Percentiles rank a stretch among this genome's conserved stretches.
These are phyloP conservation scores for Acanthosoma haemorrhoidale DNA, from an alignment of 2,888 invertebrate species.

Conservation along the genomic window DNA sequence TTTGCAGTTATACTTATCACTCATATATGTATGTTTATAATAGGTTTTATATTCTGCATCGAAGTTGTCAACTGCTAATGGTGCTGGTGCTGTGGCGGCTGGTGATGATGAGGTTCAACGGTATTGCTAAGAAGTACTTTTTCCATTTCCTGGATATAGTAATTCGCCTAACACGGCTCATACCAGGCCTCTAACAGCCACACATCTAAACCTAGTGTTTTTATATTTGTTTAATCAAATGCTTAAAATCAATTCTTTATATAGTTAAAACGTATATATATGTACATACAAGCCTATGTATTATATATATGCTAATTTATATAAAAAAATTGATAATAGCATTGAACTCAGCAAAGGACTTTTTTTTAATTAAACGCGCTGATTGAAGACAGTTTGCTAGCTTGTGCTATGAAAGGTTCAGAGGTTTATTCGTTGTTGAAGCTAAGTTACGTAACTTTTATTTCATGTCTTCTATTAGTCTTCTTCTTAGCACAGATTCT, in stretches of 20 bases:
- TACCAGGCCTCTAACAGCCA: constrained; percentile 31
- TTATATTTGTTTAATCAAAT: constrained; percentile 23
- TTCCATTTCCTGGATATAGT: constrained; percentile 51
- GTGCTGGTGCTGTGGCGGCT: constrained; percentile 49
- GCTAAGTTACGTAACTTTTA: constrained; percentile 13
- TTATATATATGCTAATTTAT: constrained; percentile 18
- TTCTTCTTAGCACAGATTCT: constrained; percentile 29
- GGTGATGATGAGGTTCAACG: constrained; percentile 59
- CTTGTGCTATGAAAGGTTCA: constrained; percentile 29
- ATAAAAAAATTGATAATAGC: constrained; percentile 21
- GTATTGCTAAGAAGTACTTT: constrained; percentile 51
- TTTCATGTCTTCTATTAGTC: constrained; percentile 25
- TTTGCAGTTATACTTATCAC: too few relatives aligned
- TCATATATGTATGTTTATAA: background rate
- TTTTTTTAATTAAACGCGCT: constrained; percentile 28
- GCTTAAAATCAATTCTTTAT: constrained; percentile 25
- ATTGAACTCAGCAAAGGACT: constrained; percentile 8
- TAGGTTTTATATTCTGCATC: constrained; percentile 43
- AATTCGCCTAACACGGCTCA: constrained; percentile 48
- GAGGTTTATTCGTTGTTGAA: constrained; percentile 14
- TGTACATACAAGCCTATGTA: constrained; percentile 6
- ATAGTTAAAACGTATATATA: constrained; percentile 15
- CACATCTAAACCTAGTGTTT: constrained; percentile 16
- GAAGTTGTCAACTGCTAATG: constrained; percentile 44
- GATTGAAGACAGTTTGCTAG: constrained; percentile 28